phyloP scores from a whole-genome alignment of 2,888 invertebrate species.

The Rhimphoctona megacephalus region DNA sequence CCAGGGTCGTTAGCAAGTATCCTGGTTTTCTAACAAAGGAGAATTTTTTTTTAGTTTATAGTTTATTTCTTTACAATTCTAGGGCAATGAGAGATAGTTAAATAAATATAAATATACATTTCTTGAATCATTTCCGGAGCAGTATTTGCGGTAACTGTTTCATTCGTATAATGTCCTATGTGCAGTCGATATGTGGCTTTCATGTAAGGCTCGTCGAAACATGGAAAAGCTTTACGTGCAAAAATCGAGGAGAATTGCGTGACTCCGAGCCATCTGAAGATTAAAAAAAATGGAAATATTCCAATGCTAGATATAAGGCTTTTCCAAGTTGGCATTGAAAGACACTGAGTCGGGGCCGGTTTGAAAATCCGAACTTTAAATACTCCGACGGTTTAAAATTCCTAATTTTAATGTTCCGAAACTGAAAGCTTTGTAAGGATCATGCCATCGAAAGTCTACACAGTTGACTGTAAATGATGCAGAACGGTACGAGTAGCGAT shows the following conservation, averaged over 20 bases:
- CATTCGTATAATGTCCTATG: constrained; percentile 87
- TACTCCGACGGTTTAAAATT: too few species aligned
- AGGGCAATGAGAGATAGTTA: background rate
- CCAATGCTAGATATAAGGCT: constrained; percentile 5
- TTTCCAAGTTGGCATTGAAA: constrained; percentile 9
- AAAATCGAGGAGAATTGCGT: constrained; percentile 93
- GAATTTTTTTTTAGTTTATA: background rate
- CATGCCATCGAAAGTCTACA: too few species aligned
- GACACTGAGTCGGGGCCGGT: too few species aligned
- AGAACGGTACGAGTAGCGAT: too few species aligned
- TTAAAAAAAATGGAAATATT: constrained; percentile 3
- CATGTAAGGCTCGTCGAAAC: constrained; percentile 93
- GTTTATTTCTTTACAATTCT: background rate
- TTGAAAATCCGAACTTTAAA: too few species aligned
- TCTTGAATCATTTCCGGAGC: constrained; percentile 51
- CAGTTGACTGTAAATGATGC: too few species aligned
- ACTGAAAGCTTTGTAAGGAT: too few species aligned
- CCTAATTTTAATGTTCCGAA: too few species aligned
- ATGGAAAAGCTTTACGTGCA: constrained; percentile 93
- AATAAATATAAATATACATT: constrained; percentile 41
- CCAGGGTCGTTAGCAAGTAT: constrained; percentile 66
- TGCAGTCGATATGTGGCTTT: constrained; percentile 91
- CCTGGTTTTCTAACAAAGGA: constrained; percentile 62
- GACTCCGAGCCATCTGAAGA: constrained; percentile 90
- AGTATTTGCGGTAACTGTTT: constrained; percentile 72